Base-by-base conservation (phyloP, 1,140 invertebrate genomes). In the Argopecten irradians region DNA sequence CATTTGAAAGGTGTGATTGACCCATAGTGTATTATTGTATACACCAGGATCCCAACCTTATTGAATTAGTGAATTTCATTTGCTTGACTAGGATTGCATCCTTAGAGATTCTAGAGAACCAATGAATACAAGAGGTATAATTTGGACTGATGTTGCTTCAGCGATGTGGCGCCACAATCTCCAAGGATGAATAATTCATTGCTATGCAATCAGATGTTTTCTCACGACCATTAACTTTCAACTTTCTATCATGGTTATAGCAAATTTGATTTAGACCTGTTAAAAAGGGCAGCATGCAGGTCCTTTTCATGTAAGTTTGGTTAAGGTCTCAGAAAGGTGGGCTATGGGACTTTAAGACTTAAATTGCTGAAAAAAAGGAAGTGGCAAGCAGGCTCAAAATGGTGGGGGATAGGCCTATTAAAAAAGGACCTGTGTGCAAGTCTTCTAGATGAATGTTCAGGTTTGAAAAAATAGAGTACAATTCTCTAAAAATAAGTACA, bases 261-360 rank as follows among this genome's bases (percentile, higher is more conserved):
- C 55, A 71, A 71, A 84, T 84, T 84, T 84, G 32, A 28, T 28
- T 35, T 84, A 84, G 22, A 28, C 34, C 28, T 84, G 83, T 84
- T 35, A 35, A 84, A 36, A 84, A 36, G 39, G 34, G n/a, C 34
- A 16, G 39, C 11, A 22, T 36, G 34, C 39, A 28, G 28, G 34
- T 36, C 83, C 19, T 36, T 84, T 8, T 36, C 34, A 36, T 35
- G 9, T 84, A 39, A n/a, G 34, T 35, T 9, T 22, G 34, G 36
- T 84, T 84, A 34, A 22, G n/a, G 14, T 32, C 36, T 22, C 34
- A 84, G n/a, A n/a, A n/a, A n/a, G n/a, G n/a, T n/a, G n/a, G n/a
- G n/a, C n/a, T n/a, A n/a, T n/a, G n/a, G n/a, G n/a, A n/a, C n/a
- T n/a, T n/a, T n/a, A n/a, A n/a, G n/a, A n/a, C n/a, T n/a, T n/a